These are phyloP conservation scores for Oryzias curvinotus DNA, from an alignment of 2,113 vertebrate genomes.

Conservation along the genomic window DNA sequence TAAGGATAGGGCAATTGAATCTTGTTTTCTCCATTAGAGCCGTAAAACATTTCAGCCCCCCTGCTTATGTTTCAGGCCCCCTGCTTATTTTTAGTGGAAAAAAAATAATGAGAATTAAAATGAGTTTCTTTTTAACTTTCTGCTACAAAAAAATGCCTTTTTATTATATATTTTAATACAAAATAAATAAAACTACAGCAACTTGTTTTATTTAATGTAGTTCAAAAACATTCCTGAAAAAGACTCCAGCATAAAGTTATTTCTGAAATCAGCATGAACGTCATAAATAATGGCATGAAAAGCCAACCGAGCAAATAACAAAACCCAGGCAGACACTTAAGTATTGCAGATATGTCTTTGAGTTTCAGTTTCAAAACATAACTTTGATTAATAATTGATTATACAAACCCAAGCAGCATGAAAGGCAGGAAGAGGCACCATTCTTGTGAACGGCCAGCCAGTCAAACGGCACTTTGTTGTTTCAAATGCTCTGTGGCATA, in stretches of 20 bases:
- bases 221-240: too few relatives aligned
- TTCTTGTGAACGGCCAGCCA: constrained; percentile 84
- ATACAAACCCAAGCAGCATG: constrained; percentile 88
- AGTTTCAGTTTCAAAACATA: constrained; percentile 88
- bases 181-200: too few relatives aligned
- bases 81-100: too few relatives aligned
- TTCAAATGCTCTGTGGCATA: constrained; percentile 87
- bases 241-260: constrained; percentile 39
- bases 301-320: constrained; percentile 68
- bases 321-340: constrained; percentile 77
- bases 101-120: too few relatives aligned
- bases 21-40: too few relatives aligned
- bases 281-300: constrained; percentile 68
- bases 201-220: too few relatives aligned
- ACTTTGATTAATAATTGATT: constrained; percentile 99
- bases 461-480: constrained; percentile 99
- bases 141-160: too few relatives aligned
- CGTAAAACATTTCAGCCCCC: too few relatives aligned
- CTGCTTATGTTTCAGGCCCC: too few relatives aligned
- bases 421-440: constrained; percentile 96
- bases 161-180: too few relatives aligned
- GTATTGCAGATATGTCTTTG: constrained; percentile 84
- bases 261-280: constrained; percentile 55
- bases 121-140: too few relatives aligned
- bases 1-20: too few relatives aligned